Conservation (phyloP, 1,140 invertebrate genomes). For the Lanistes nyassanus region DNA sequence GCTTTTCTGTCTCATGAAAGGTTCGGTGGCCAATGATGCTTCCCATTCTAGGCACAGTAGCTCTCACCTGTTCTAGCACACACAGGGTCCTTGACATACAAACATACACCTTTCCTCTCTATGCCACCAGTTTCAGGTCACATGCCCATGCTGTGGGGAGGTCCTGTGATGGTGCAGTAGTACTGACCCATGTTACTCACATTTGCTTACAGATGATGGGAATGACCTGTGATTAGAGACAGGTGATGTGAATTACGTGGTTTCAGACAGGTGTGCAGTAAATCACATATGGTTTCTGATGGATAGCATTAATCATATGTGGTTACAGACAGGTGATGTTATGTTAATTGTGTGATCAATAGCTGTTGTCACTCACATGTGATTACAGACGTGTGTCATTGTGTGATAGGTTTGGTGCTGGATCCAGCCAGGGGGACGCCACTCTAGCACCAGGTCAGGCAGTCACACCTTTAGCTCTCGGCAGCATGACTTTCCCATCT, state of each 20-base stretch:
- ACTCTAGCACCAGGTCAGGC: slow-evolving; percentile 19
- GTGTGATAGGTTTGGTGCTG: background rate
- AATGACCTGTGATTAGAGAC: too few species aligned
- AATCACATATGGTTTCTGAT: slow-evolving; percentile 4
- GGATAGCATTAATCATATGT: background rate
- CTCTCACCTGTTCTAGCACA: background rate
- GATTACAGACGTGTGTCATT: background rate
- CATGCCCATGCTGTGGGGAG: too few species aligned
- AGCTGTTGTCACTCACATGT: background rate
- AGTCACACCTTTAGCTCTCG: slow-evolving; percentile 13
- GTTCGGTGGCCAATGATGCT: too few species aligned
- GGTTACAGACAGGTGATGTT: too few species aligned
- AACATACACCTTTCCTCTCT: background rate
- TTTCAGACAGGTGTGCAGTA: too few species aligned
- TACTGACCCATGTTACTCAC: too few species aligned
- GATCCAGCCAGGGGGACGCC: background rate
- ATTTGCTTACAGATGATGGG: too few species aligned
- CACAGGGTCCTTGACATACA: background rate
- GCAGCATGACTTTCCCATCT: background rate
- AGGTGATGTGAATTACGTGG: too few species aligned
- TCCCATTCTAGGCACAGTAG: background rate
- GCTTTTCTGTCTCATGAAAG: too few species aligned
- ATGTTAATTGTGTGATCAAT: background rate
- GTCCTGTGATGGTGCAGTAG: too few species aligned
- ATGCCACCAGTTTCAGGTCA: too few species aligned